phyloP scores from a whole-genome alignment of 2,888 invertebrate genomes.

The Lasioglossum villosulum region DNA sequence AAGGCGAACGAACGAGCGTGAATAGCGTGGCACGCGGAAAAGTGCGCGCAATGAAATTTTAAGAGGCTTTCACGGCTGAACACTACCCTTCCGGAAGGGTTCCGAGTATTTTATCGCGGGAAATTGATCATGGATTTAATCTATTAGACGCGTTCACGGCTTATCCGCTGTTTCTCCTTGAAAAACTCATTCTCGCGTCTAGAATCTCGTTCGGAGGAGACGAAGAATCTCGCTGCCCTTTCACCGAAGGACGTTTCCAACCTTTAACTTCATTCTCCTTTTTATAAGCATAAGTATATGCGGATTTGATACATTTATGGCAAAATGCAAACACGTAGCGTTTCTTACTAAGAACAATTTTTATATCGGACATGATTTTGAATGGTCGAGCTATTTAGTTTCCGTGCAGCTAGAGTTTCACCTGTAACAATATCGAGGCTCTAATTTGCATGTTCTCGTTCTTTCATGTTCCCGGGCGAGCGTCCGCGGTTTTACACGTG shows the following conservation, averaged over 20 bases:
- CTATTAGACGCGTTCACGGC: neutral
- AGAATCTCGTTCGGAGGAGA: neutral
- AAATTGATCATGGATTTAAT: constrained; percentile 4
- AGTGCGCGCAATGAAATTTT: constrained; percentile 3
- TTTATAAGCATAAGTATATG: neutral
- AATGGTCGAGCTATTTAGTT: neutral
- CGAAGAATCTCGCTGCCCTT: neutral
- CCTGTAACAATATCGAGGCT: neutral
- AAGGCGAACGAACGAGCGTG: constrained; percentile 11
- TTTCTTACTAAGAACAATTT: neutral
- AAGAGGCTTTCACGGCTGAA: constrained; percentile 10
- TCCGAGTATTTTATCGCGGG: neutral
- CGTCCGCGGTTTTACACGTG: constrained; percentile 10
- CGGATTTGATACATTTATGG: no score
- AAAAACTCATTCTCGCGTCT: neutral
- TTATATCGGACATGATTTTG: neutral
- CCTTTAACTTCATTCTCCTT: neutral
- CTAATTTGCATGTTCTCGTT: constrained; percentile 12
- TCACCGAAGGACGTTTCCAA: neutral
- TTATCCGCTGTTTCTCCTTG: neutral
- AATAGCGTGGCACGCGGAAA: neutral
- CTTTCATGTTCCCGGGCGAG: constrained; percentile 11
- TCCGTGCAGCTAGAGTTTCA: neutral
- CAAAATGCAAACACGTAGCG: neutral
- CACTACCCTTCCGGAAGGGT: neutral